Evolutionary conservation across 2,797 vertebrate genomes (phyloP).

Genomic region (Anabas testudineus): DNA sequence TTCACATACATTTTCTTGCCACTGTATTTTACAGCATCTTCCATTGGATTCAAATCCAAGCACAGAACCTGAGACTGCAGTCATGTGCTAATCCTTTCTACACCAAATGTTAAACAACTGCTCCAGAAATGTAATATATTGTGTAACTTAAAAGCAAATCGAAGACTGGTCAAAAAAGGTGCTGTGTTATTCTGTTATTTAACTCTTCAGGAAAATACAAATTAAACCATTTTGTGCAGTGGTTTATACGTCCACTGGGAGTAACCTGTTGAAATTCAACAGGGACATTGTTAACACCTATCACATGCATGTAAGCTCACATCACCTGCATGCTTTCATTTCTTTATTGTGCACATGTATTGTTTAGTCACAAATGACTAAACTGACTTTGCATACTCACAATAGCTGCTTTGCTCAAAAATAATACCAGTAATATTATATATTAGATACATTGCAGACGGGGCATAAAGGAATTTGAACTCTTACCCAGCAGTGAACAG

Average conservation of each 20-base stretch:
- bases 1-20: too few relatives aligned
- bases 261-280: constrained; percentile 15
- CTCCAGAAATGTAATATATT: too few relatives aligned
- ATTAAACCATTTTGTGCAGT: too few relatives aligned
- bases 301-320: not conserved
- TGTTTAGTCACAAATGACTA: not conserved
- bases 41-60: not conserved
- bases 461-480: not conserved
- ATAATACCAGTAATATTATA: too few relatives aligned
- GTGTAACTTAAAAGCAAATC: too few relatives aligned
- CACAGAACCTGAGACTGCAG: not conserved
- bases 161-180: too few relatives aligned
- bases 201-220: too few relatives aligned
- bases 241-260: not conserved
- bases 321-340: not conserved
- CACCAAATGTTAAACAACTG: not conserved
- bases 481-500: constrained; percentile 80
- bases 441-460: too few relatives aligned
- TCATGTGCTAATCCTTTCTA: not conserved
- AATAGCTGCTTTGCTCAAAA: too few relatives aligned
- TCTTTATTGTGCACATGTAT: not conserved
- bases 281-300: constrained; percentile 48
- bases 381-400: too few relatives aligned
- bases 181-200: too few relatives aligned
- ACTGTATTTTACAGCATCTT: too few relatives aligned